Conservation (phyloP, 2,113 vertebrate genomes). For the Macaca mulatta region DNA sequence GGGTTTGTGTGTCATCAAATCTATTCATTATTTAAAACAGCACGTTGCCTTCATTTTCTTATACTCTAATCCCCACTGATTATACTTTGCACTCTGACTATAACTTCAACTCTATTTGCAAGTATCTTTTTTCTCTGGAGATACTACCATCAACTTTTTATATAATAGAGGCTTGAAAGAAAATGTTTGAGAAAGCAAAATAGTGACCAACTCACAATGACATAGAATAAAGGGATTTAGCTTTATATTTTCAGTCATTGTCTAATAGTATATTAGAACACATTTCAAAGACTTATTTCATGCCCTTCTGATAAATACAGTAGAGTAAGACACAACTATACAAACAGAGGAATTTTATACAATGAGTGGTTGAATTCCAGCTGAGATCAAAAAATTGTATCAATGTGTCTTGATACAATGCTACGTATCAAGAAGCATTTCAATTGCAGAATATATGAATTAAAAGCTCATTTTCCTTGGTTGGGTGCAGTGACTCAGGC, state of each 20-base stretch:
- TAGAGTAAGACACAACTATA: neutral
- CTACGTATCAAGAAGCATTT: neutral
- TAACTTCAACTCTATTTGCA: conserved; percentile 77
- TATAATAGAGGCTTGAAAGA: conserved; percentile 70
- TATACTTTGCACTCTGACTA: conserved; percentile 53
- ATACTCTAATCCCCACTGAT: neutral
- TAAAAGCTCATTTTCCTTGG: neutral
- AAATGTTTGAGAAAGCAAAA: conserved; percentile 66
- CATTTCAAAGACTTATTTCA: conserved; percentile 31
- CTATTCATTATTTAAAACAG: conserved; percentile 75
- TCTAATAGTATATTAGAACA: conserved; percentile 8
- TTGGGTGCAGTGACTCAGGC: too few species aligned
- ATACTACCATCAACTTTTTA: conserved; percentile 73
- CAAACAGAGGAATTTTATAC: conserved; percentile 1
- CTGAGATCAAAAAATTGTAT: neutral
- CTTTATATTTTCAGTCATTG: conserved; percentile 42
- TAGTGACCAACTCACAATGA: neutral
- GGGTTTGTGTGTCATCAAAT: conserved; percentile 70
- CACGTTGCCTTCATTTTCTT: conserved; percentile 62
- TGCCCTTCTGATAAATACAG: neutral
- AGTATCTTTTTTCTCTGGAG: conserved; percentile 76
- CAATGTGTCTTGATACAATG: too few species aligned
- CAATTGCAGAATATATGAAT: neutral
- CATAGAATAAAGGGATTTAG: conserved; percentile 70
- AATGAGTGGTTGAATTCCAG: neutral